A percentile compares a stretch with the other conserved stretches of the same genome.
Evolutionary conservation across 1,140 invertebrate species (phyloP).

Genomic region (Drosophila sp.): DNA sequence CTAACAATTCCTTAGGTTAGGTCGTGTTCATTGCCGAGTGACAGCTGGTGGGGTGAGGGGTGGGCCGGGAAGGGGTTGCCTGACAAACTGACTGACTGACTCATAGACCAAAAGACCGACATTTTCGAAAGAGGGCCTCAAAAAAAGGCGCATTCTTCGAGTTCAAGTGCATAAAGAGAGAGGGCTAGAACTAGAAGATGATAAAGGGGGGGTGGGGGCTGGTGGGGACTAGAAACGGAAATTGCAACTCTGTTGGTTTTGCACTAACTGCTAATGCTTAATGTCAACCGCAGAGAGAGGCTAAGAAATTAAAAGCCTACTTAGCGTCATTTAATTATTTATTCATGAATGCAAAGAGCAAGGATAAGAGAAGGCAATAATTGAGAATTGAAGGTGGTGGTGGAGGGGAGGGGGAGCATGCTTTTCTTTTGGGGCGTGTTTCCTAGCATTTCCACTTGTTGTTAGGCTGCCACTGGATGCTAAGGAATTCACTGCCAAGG

Average conservation of each 20-base stretch:
- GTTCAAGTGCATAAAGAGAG: slow-evolving; percentile 45
- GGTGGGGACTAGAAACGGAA: slow-evolving; percentile 32
- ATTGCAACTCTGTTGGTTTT: slow-evolving; percentile 44
- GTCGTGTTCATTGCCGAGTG: slow-evolving; percentile 53
- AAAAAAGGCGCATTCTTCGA: slow-evolving; percentile 62
- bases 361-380: slow-evolving; percentile 33
- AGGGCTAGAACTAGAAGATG: not conserved
- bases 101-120: slow-evolving; percentile 36
- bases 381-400: not conserved
- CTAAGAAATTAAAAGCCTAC: slow-evolving; percentile 70
- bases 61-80: not conserved
- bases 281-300: slow-evolving; percentile 11
- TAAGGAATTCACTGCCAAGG: slow-evolving; percentile 72
- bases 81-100: slow-evolving; percentile 32
- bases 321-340: slow-evolving; percentile 73
- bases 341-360: slow-evolving; percentile 44
- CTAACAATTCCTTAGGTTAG: slow-evolving; percentile 66
- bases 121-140: slow-evolving; percentile 14
- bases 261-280: slow-evolving; percentile 34
- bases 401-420: slow-evolving; percentile 16
- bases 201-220: not conserved
- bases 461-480: slow-evolving; percentile 41
- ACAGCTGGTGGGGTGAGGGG: slow-evolving; percentile 5
- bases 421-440: not conserved
- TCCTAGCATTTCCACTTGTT: slow-evolving; percentile 20